Percentiles rank a stretch among this genome's conserved stretches.
phyloP scores from a whole-genome alignment of 2,113 vertebrate genomes.

The Dromiciops gliroides region DNA sequence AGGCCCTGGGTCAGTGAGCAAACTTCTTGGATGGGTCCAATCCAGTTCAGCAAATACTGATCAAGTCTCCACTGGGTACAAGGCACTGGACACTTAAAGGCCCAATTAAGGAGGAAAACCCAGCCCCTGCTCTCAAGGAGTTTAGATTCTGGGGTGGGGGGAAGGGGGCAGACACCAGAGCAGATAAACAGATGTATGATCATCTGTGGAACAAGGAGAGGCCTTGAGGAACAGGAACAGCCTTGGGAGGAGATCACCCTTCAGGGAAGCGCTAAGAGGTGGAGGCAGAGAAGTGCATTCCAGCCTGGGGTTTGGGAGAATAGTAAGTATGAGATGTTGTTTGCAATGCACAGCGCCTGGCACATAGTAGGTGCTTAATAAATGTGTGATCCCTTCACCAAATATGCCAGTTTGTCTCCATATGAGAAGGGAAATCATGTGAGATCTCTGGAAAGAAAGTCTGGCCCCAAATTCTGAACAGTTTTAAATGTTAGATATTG shows the following conservation, averaged over 20 bases:
- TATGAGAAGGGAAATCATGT: too few relatives aligned
- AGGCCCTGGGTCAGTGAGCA: neutral
- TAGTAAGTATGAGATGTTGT: too few relatives aligned
- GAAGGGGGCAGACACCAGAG: too few relatives aligned
- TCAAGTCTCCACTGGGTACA: neutral
- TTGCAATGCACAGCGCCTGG: too few relatives aligned
- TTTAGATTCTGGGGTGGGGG: neutral
- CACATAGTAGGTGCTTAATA: too few relatives aligned
- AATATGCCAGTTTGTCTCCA: neutral
- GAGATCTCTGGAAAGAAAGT: too few relatives aligned
- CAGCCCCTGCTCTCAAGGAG: too few relatives aligned
- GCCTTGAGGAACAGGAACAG: neutral
- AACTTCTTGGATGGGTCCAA: neutral
- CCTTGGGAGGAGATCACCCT: too few relatives aligned
- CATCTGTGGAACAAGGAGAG: neutral
- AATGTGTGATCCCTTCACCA: neutral
- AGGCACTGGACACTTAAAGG: too few relatives aligned
- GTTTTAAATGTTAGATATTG: neutral
- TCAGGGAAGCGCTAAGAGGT: neutral
- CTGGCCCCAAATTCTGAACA: neutral
- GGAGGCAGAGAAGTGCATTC: neutral
- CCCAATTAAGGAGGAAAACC: too few relatives aligned
- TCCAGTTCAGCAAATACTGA: neutral
- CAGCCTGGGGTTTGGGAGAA: too few relatives aligned
- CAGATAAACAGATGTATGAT: neutral